phyloP scores from a whole-genome alignment of 2,113 vertebrate genomes.

The Anguilla japonica region DNA sequence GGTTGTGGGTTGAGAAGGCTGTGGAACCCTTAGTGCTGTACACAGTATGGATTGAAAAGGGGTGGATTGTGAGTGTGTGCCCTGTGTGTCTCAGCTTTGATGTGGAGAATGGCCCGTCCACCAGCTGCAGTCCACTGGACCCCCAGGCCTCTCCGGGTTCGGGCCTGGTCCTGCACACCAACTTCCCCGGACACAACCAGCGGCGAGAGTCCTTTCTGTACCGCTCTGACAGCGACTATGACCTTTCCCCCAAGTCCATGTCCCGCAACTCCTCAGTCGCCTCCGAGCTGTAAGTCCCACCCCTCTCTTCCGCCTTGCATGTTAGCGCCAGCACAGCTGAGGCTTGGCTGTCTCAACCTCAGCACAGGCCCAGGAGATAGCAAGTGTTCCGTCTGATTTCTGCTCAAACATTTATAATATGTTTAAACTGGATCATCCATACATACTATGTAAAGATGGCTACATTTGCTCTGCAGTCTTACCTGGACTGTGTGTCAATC shows the following conservation, averaged over 20 bases:
- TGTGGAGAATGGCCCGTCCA: slow-evolving; percentile 95
- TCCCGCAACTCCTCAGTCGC: slow-evolving; percentile 96
- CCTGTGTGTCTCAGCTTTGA: slow-evolving; percentile 80
- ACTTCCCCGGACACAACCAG: slow-evolving; percentile 93
- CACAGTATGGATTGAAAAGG: neutral
- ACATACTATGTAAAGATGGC: neutral
- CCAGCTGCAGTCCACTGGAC: slow-evolving; percentile 93
- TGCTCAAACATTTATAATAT: neutral
- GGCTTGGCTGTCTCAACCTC: neutral
- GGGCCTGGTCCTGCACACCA: slow-evolving; percentile 89
- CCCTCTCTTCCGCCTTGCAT: neutral
- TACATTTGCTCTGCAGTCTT: neutral
- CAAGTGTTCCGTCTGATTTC: neutral
- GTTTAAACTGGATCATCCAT: neutral
- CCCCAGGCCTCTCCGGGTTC: slow-evolving; percentile 90
- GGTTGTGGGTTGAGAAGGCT: too few relatives aligned
- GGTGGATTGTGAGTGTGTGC: neutral
- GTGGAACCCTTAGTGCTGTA: neutral
- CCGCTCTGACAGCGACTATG: slow-evolving; percentile 97
- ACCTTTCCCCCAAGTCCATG: slow-evolving; percentile 97
- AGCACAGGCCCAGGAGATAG: neutral
- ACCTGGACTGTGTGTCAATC: neutral
- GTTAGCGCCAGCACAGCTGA: too few relatives aligned
- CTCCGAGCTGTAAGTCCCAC: slow-evolving; percentile 85
- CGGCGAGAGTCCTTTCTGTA: slow-evolving; percentile 96